A percentile compares a stretch with the other conserved stretches of the same genome.
phyloP scores from a whole-genome alignment of 2,113 vertebrate genomes.

The Hoplias malabaricus region DNA sequence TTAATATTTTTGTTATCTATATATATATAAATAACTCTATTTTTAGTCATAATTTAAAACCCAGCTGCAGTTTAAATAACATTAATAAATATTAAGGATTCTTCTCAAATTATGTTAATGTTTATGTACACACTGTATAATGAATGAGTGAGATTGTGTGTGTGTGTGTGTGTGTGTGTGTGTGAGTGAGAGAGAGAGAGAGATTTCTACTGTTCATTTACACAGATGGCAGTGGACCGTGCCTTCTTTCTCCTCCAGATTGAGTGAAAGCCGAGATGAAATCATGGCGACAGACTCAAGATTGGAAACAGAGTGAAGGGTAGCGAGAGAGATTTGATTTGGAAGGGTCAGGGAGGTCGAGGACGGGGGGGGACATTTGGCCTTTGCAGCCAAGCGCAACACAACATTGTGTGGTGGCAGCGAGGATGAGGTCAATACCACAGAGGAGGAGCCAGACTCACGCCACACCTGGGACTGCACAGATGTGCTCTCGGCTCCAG shows the following conservation, averaged over 20 bases:
- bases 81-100: no score
- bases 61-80: no score
- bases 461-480: conserved; percentile 61
- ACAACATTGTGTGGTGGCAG: conserved; percentile 52
- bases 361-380: conserved; percentile 48
- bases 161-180: not conserved
- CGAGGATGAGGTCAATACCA: conserved; percentile 49
- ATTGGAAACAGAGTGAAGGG: conserved; percentile 49
- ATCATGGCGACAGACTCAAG: conserved; percentile 44
- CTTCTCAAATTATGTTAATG: no score
- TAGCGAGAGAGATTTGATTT: conserved; percentile 58
- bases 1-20: no score
- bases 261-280: conserved; percentile 37
- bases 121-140: no score
- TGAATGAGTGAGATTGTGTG: not conserved
- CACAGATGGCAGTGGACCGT: not conserved
- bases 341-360: conserved; percentile 17
- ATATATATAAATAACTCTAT: no score
- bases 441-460: conserved; percentile 48
- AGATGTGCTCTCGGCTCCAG: conserved; percentile 69
- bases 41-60: no score
- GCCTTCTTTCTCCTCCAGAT: not conserved
- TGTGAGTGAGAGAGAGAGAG: conserved; percentile 10
- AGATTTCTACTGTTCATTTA: not conserved
- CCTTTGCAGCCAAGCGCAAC: conserved; percentile 55